Conservation (phyloP, 2,797 vertebrate species). For the Rachycentron canadum region DNA sequence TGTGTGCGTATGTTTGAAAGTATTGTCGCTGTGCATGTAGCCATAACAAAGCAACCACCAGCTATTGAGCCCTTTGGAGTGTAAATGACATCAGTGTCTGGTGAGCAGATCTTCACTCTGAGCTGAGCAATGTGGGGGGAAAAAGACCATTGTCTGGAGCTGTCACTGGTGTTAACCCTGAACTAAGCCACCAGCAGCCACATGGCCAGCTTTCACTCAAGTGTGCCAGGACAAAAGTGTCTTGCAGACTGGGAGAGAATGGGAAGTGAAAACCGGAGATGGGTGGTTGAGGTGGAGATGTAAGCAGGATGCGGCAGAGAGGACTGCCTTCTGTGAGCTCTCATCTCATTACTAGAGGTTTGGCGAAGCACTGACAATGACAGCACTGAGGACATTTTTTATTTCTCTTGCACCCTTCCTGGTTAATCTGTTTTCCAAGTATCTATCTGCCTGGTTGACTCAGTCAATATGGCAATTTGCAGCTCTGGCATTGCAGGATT, state of each 20-base stretch:
- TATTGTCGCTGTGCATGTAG: constrained; percentile 67
- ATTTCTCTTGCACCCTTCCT: constrained; percentile 50
- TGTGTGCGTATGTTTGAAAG: constrained; percentile 49
- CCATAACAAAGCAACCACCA: constrained; percentile 77
- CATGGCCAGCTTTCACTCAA: constrained; percentile 78
- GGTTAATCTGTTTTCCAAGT: constrained; percentile 74
- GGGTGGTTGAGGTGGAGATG: constrained; percentile 48
- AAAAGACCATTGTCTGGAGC: constrained; percentile 58
- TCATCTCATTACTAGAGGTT: constrained; percentile 73
- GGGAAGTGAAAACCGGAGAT: constrained; percentile 62
- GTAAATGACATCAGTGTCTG: constrained; percentile 79
- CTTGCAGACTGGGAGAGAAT: constrained; percentile 65
- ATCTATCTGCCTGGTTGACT: constrained; percentile 62
- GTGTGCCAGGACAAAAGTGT: constrained; percentile 73
- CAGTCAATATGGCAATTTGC: constrained; percentile 65
- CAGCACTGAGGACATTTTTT: constrained; percentile 62
- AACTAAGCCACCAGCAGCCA: constrained; percentile 68
- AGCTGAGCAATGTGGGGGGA: constrained; percentile 36
- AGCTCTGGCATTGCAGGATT: constrained; percentile 46
- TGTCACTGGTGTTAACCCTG: constrained; percentile 73
- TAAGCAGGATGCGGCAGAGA: constrained; percentile 66
- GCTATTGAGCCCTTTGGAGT: constrained; percentile 44
- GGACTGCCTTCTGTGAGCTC: constrained; percentile 58
- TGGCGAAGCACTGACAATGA: constrained; percentile 66
- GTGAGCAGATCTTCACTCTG: constrained; percentile 64